These are phyloP conservation scores for Antheraea pernyi DNA, from an alignment of 1,140 invertebrate genomes.

Conservation along the genomic window DNA sequence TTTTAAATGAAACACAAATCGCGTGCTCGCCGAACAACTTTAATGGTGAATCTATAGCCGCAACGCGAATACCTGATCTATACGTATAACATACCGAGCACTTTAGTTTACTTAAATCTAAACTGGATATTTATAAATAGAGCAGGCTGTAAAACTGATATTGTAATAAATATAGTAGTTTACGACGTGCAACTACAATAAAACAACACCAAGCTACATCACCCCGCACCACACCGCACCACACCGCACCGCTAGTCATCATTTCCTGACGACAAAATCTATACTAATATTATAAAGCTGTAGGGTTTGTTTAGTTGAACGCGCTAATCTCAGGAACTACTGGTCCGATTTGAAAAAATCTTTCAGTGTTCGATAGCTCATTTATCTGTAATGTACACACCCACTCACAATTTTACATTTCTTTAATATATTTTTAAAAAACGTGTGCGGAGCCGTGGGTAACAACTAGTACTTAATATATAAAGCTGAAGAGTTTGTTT, in stretches of 20 bases:
- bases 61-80: slow-evolving; percentile 17
- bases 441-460: no score
- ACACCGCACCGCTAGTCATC: slow-evolving; percentile 49
- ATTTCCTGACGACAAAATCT: slow-evolving; percentile 71
- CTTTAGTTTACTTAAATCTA: slow-evolving; percentile 32
- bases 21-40: slow-evolving; percentile 7
- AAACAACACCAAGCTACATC: slow-evolving; percentile 38
- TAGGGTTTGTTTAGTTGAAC: no score
- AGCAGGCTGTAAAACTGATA: slow-evolving; percentile 38
- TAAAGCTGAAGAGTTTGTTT: no score
- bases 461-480: no score
- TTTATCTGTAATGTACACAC: no score
- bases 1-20: not conserved
- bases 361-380: no score
- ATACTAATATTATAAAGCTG: no score
- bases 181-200: slow-evolving; percentile 53
- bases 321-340: no score
- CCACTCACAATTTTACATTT: no score
- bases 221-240: slow-evolving; percentile 26
- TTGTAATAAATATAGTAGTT: slow-evolving; percentile 39
- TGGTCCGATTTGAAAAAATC: no score
- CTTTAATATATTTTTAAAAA: no score
- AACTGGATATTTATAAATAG: slow-evolving; percentile 41
- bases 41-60: slow-evolving; percentile 2
- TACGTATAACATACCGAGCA: slow-evolving; percentile 25